A percentile compares a stretch with the other conserved stretches of the same genome.
Conservation (phyloP, 2,888 invertebrate genomes). For the Brachyopa scutellaris region DNA sequence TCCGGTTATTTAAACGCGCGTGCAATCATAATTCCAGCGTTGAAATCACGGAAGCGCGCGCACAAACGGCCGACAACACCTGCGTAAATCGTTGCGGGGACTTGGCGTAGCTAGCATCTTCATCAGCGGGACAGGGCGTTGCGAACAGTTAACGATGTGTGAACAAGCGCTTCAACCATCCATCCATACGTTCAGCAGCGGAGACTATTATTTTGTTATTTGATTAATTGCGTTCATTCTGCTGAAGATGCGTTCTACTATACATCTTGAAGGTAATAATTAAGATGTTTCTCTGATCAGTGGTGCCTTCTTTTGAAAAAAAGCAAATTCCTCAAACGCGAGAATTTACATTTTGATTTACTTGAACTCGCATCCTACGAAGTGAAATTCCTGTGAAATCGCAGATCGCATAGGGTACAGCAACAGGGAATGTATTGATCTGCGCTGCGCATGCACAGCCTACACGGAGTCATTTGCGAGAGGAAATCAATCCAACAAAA, state of each 20-base stretch:
- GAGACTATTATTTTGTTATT: slow-evolving; percentile 48
- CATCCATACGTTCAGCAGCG: slow-evolving; percentile 6
- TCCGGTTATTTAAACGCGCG: slow-evolving; percentile 64
- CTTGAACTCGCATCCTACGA: slow-evolving; percentile 1
- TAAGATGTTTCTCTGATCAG: slow-evolving; percentile 59
- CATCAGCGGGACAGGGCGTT: slow-evolving; percentile 43
- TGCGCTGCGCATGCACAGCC: slow-evolving; percentile 41
- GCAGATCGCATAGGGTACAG: slow-evolving; percentile 12
- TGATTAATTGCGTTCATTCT: slow-evolving; percentile 54
- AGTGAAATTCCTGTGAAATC: slow-evolving; percentile 58
- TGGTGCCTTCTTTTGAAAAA: slow-evolving; percentile 15
- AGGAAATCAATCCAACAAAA: slow-evolving; percentile 63
- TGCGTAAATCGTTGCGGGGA: slow-evolving; percentile 56
- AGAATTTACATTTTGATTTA: slow-evolving; percentile 8
- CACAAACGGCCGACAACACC: slow-evolving; percentile 40
- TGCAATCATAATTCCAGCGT: slow-evolving; percentile 57
- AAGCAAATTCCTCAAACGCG: slow-evolving; percentile 1
- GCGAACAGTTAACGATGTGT: slow-evolving; percentile 65
- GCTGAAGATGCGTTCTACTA: not conserved
- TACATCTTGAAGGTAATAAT: slow-evolving; percentile 59
- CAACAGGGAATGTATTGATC: slow-evolving; percentile 13
- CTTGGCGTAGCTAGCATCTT: slow-evolving; percentile 9
- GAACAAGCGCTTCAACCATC: slow-evolving; percentile 56
- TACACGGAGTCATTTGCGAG: slow-evolving; percentile 13
- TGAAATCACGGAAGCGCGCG: slow-evolving; percentile 50